phyloP scores from a whole-genome alignment of 1,140 invertebrate species.

The Heliconius congener region DNA sequence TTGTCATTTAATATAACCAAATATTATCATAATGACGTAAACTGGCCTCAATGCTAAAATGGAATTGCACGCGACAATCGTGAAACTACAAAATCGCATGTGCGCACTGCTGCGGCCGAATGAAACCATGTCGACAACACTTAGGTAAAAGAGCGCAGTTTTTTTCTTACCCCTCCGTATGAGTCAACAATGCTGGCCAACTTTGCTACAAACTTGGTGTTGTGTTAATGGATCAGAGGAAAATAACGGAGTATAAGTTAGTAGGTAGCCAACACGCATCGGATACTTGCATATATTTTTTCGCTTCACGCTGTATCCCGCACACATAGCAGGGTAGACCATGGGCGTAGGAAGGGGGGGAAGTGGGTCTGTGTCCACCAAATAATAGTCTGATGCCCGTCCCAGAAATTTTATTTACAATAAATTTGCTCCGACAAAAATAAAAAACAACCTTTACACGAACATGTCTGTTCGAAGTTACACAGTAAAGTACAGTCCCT shows the following conservation, averaged over 20 bases:
- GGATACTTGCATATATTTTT: too few relatives aligned
- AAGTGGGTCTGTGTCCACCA: too few relatives aligned
- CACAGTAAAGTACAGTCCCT: too few relatives aligned
- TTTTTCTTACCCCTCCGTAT: slow-evolving; percentile 28
- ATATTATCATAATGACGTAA: slow-evolving; percentile 18
- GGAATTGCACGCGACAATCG: slow-evolving; percentile 26
- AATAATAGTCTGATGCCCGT: too few relatives aligned
- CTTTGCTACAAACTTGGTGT: slow-evolving; percentile 30
- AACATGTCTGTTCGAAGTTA: too few relatives aligned
- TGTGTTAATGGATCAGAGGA: slow-evolving; percentile 31
- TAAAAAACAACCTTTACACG: too few relatives aligned
- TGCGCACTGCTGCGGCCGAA: slow-evolving; percentile 28
- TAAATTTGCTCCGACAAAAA: too few relatives aligned
- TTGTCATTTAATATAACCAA: slow-evolving; percentile 23
- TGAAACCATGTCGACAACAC: slow-evolving; percentile 39
- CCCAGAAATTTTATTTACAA: too few relatives aligned
- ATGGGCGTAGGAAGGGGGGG: too few relatives aligned
- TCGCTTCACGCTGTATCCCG: too few relatives aligned
- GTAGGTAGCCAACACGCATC: slow-evolving; percentile 13
- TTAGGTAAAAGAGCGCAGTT: slow-evolving; percentile 29
- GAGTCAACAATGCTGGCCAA: slow-evolving; percentile 34
- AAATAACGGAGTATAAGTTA: slow-evolving; percentile 30
- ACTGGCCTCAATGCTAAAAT: slow-evolving; percentile 24
- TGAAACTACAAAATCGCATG: slow-evolving; percentile 23
- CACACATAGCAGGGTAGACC: too few relatives aligned